Percentiles rank a stretch among this genome's conserved stretches.
phyloP scores from a whole-genome alignment of 2,113 vertebrate species.

The Falcunculus frontatus region DNA sequence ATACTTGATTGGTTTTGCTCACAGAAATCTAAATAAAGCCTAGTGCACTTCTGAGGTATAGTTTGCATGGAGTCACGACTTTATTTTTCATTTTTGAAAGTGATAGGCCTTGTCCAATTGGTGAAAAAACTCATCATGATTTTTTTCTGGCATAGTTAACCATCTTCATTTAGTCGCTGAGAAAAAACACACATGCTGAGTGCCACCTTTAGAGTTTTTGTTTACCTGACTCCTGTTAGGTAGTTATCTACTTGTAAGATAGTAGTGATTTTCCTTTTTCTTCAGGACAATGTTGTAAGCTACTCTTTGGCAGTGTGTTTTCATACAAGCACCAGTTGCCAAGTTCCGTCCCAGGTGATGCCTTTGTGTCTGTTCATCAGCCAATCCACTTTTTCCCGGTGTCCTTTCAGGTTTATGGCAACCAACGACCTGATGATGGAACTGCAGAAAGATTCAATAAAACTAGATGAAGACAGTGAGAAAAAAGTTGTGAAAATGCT shows the following conservation, averaged over 20 bases:
- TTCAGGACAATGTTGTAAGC: not conserved
- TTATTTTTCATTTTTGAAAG: not conserved
- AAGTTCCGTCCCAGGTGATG: not conserved
- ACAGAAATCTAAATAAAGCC: not conserved
- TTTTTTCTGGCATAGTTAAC: not conserved
- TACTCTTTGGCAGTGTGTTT: not conserved
- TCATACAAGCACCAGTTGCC: not conserved
- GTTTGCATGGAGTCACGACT: not conserved
- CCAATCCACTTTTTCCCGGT: not conserved
- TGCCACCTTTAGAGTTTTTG: not conserved
- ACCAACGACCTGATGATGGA: constrained; percentile 96
- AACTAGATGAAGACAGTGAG: constrained; percentile 94
- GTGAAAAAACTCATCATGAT: accelerated
- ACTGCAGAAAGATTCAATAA: constrained; percentile 94
- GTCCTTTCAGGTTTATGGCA: constrained; percentile 87
- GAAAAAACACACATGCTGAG: not conserved
- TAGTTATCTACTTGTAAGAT: not conserved
- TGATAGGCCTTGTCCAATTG: not conserved
- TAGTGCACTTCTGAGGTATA: not conserved
- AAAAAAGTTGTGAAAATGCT: constrained; percentile 91
- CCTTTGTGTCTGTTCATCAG: not conserved
- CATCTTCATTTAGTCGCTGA: not conserved
- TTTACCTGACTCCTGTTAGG: not conserved
- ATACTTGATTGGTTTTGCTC: not conserved
- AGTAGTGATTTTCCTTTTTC: not conserved